Conservation (phyloP, 2,113 vertebrate species). For the Malurus alboscapulatus region DNA sequence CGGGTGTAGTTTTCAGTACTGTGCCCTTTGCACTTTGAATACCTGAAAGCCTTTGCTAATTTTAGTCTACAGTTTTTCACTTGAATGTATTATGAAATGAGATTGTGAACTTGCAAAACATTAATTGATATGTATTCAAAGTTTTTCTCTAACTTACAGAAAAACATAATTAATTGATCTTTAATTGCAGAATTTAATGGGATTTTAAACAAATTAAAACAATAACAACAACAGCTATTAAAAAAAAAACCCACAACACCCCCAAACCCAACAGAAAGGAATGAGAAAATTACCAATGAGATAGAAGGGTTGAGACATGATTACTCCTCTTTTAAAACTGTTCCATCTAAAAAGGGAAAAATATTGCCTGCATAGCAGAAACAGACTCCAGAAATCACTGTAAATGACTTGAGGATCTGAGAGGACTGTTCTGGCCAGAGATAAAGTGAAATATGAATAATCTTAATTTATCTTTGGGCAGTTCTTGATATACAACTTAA, state of each 20-base stretch:
- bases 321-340: not conserved
- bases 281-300: not conserved
- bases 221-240: not conserved
- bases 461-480: constrained; percentile 2
- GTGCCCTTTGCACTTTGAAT: not conserved
- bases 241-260: not conserved
- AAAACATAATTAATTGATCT: not conserved
- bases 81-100: not conserved
- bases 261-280: not conserved
- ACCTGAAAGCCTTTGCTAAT: not conserved
- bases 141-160: not conserved
- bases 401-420: not conserved
- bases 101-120: not conserved
- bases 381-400: not conserved
- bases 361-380: not conserved
- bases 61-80: not conserved
- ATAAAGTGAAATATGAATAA: not conserved
- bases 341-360: not conserved
- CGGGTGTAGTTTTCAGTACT: not conserved
- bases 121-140: not conserved
- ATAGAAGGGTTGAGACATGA: not conserved
- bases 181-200: not conserved
- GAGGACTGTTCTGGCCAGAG: not conserved
- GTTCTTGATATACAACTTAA: not conserved
- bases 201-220: not conserved